Evolutionary conservation across 2,888 invertebrate genomes (phyloP).

Genomic region (Machimus atricapillus): DNA sequence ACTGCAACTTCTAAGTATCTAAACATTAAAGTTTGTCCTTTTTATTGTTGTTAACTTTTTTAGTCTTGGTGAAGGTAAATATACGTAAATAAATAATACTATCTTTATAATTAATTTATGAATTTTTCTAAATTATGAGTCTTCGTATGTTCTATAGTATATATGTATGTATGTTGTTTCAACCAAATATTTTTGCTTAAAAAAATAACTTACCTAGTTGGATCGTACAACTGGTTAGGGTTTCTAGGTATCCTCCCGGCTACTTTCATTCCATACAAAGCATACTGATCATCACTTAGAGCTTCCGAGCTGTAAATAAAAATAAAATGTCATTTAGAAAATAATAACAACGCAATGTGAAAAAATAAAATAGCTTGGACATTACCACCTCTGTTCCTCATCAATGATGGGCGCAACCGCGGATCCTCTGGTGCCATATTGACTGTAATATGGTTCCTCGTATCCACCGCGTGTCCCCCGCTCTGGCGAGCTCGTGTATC

Average conservation of each 20-base stretch:
- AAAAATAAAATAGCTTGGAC: not conserved
- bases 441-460: constrained; percentile 87
- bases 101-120: no score
- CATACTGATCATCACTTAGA: constrained; percentile 74
- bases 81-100: no score
- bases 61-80: no score
- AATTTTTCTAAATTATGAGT: no score
- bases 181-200: not conserved
- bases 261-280: constrained; percentile 73
- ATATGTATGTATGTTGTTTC: no score
- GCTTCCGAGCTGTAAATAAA: constrained; percentile 66
- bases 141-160: no score
- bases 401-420: constrained; percentile 89
- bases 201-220: constrained; percentile 56
- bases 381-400: constrained; percentile 79
- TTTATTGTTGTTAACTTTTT: no score
- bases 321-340: constrained; percentile 12
- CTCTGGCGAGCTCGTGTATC: constrained; percentile 89
- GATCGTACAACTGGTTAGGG: constrained; percentile 62
- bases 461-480: constrained; percentile 76
- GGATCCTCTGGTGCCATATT: constrained; percentile 72
- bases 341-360: not conserved
- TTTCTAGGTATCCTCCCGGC: constrained; percentile 66
- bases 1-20: no score
- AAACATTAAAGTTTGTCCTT: no score